A percentile compares a stretch with the other conserved stretches of the same genome.
phyloP scores from a whole-genome alignment of 2,797 vertebrate genomes.

The Distichodus sexfasciatus region DNA sequence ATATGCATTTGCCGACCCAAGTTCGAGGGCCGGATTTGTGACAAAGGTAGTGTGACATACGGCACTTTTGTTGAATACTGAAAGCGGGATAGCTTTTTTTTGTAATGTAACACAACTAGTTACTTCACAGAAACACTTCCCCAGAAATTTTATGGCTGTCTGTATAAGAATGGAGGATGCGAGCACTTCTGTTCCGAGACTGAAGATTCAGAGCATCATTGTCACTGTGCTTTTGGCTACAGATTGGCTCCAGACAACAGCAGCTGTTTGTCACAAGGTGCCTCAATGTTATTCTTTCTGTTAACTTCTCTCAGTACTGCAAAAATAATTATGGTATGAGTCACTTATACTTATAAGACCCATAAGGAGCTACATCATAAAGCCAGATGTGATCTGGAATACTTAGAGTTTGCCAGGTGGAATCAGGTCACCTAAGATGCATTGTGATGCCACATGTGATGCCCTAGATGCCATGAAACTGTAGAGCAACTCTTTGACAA shows the following conservation, averaged over 20 bases:
- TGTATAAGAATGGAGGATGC: slow-evolving; percentile 71
- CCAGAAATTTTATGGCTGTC: slow-evolving; percentile 48
- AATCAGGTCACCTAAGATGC: too few species aligned
- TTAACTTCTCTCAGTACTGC: too few species aligned
- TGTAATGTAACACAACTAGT: neutral
- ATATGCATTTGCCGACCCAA: slow-evolving; percentile 64
- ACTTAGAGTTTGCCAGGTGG: too few species aligned
- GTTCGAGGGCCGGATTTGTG: slow-evolving; percentile 70
- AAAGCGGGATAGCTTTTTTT: neutral
- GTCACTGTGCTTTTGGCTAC: slow-evolving; percentile 70
- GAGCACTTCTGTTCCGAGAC: slow-evolving; percentile 72
- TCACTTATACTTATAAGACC: too few species aligned
- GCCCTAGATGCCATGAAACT: too few species aligned
- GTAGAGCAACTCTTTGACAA: too few species aligned
- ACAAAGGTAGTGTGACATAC: slow-evolving; percentile 61
- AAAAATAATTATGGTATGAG: too few species aligned
- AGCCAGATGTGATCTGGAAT: too few species aligned
- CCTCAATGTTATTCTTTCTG: too few species aligned
- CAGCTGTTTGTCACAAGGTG: slow-evolving; percentile 69
- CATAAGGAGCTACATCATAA: too few species aligned
- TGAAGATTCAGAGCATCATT: slow-evolving; percentile 39
- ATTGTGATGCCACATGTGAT: too few species aligned
- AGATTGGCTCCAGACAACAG: slow-evolving; percentile 61
- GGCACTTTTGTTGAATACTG: neutral
- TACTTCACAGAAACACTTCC: slow-evolving; percentile 21